Conservation (phyloP, 2,113 vertebrate genomes). For the Ploceus nigricollis region DNA sequence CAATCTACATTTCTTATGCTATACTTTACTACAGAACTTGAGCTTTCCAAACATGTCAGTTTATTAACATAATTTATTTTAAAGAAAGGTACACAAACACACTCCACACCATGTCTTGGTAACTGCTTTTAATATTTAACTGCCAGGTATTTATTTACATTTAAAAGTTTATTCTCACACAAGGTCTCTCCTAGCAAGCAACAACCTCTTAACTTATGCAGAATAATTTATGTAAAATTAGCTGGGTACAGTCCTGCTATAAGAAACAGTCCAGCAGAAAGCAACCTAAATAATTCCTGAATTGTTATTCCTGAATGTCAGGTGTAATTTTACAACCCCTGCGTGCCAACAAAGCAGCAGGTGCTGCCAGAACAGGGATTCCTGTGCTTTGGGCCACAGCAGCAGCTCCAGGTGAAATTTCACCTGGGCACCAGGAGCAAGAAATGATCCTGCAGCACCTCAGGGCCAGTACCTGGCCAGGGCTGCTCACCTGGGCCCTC, state of each 20-base stretch:
- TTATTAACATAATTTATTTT: background rate
- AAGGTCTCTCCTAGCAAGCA: background rate
- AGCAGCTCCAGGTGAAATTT: background rate
- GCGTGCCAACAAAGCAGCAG: fast-evolving
- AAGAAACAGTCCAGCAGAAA: background rate
- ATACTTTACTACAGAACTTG: background rate
- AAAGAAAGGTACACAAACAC: background rate
- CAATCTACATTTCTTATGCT: background rate
- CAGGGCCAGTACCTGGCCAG: background rate
- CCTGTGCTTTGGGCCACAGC: background rate
- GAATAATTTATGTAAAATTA: background rate
- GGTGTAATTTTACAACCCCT: background rate
- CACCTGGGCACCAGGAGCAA: background rate
- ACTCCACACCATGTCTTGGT: background rate
- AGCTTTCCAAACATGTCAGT: background rate
- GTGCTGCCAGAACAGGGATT: background rate
- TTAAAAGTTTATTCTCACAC: background rate
- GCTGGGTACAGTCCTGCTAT: background rate
- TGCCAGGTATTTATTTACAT: background rate
- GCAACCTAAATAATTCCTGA: background rate
- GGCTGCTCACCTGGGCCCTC: background rate
- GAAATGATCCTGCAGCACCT: background rate
- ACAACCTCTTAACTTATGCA: background rate
- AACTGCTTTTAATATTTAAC: background rate
- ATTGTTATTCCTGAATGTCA: background rate